Evolutionary conservation across 30 jellyfish, hydroid and myxozoan species (phyloP), one percentile per base, ranked within the genome.

Genomic region (Sanderia malayensis): DNA sequence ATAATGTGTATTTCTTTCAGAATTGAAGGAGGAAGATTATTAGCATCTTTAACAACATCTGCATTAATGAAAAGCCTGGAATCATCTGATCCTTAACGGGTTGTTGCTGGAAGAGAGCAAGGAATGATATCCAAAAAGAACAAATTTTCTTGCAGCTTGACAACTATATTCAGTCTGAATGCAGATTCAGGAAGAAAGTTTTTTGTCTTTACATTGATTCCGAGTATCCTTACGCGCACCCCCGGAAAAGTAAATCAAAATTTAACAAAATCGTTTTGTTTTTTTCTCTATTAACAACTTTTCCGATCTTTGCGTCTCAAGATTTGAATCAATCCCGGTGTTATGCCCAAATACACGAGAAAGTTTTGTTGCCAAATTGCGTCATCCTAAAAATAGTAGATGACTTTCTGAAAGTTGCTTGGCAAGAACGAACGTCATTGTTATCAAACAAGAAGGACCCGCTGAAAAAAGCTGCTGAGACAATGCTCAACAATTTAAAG

Each of bases 21-120:
- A n/a, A n/a, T 41, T 41, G 55, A 41, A 41, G 55, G 15, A 41
- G 15, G 55, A 41, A 6, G 8, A 6, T 6, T 6, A 6, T 8
- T 8, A 41, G 55, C 15, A 46, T 74, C 86, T 44, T 70, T 59
- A 44, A 74, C 86, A 58, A 74, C 86, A 17, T 45, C 61, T 22
- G 76, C 77, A 15, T 27, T 29, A 37, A 47, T 27, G 61, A 28
- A 44, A 18, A 45, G 59, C 86, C n/a, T n/a, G n/a, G n/a, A n/a
- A 2, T 76, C 6, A 15, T 74, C 86, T 6, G 86, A 60, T 17
- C 74, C 26, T 41, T 66, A 22, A 59, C 21, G 28, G 4, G 34
- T 59, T 59, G 46, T 21, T 20, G 71, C 17, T 2, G 71, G 21
- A 18, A 31, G 24, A 1, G 71, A 25, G 28, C 19, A 23, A 6